Conservation (phyloP, 2,797 vertebrate genomes). For the Capromys pilorides region DNA sequence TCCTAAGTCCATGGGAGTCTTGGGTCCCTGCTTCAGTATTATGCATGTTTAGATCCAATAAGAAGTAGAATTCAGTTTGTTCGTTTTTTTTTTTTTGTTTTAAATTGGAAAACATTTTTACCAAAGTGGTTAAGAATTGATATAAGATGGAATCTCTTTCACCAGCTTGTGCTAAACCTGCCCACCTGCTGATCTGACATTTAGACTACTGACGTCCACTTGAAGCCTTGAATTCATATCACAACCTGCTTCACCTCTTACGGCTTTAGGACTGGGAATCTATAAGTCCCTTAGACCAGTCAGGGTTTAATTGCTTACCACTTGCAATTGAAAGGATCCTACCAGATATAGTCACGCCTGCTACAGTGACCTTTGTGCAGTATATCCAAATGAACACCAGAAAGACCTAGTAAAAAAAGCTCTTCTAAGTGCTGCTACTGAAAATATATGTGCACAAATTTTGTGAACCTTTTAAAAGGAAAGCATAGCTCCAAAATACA, state of each 20-base stretch:
- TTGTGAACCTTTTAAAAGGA: conserved; percentile 10
- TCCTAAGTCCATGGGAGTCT: background rate
- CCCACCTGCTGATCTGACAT: background rate
- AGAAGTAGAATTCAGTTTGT: background rate
- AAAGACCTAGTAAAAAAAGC: background rate
- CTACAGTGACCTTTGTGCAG: background rate
- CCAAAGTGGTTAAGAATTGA: background rate
- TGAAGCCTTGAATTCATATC: background rate
- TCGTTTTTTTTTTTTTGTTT: background rate
- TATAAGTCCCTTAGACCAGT: background rate
- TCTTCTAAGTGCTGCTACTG: background rate
- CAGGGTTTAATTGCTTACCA: background rate
- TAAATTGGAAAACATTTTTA: background rate
- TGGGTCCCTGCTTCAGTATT: background rate
- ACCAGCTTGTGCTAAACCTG: background rate
- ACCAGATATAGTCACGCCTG: background rate
- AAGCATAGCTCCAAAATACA: background rate
- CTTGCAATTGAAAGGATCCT: background rate
- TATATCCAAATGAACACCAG: background rate
- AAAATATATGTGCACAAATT: background rate
- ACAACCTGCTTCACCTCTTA: background rate
- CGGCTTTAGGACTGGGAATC: background rate
- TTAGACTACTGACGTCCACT: background rate
- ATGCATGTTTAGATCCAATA: background rate
- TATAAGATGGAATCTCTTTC: background rate